A percentile compares a stretch with the other conserved stretches of the same genome.
phyloP scores from a whole-genome alignment of 2,888 invertebrate species.

The Phyllotreta cruciferae region DNA sequence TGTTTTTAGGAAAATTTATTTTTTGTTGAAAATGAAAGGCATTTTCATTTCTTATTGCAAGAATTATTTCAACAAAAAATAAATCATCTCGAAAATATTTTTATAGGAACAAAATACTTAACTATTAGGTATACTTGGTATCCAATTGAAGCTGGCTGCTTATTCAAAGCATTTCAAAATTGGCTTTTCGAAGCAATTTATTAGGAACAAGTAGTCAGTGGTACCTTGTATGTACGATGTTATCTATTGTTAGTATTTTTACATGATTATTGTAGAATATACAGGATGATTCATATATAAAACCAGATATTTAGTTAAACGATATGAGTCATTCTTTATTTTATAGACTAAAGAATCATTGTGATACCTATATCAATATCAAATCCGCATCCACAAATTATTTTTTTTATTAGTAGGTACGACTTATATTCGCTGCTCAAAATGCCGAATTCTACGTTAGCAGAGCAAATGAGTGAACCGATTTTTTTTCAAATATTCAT shows the following conservation, averaged over 20 bases:
- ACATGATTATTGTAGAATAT: constrained; percentile 6
- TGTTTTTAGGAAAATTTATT: too few relatives aligned
- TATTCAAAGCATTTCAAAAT: background rate
- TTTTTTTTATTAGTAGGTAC: background rate
- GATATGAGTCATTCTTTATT: background rate
- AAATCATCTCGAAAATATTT: background rate
- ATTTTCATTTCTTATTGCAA: too few relatives aligned
- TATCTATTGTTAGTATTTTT: constrained; percentile 17
- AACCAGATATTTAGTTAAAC: background rate
- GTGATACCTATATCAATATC: constrained; percentile 10
- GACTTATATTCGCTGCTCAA: background rate
- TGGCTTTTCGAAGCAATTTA: too few relatives aligned
- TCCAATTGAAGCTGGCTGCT: background rate
- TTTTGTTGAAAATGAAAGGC: too few relatives aligned
- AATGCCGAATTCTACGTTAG: background rate
- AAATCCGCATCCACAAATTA: constrained; percentile 8
- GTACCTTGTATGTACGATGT: background rate
- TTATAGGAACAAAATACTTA: constrained; percentile 9
- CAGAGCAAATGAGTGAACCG: background rate
- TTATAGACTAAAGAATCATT: constrained; percentile 6
- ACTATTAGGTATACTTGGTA: background rate
- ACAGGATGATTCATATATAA: constrained; percentile 10
- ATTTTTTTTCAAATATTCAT: too few relatives aligned
- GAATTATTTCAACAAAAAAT: too few relatives aligned
- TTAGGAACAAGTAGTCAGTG: background rate